phyloP scores from a whole-genome alignment of 1,140 invertebrate species.

The Metopolophium dirhodum region DNA sequence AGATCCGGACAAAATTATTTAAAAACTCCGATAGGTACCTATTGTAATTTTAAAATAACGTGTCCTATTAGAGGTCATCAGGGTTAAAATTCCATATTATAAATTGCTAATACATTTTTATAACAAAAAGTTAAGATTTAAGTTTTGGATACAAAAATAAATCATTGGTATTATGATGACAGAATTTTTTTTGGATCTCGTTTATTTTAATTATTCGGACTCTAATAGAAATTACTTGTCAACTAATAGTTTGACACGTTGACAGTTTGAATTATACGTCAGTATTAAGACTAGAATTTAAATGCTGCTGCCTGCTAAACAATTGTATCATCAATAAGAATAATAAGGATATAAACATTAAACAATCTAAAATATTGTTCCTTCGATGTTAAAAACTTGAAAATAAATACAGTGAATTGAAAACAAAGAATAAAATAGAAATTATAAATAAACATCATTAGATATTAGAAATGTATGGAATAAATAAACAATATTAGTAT shows the following conservation, averaged over 20 bases:
- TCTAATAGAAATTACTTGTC: background rate
- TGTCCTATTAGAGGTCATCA: fast-evolving
- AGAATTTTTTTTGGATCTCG: background rate
- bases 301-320: background rate
- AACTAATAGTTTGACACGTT: background rate
- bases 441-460: background rate
- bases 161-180: background rate
- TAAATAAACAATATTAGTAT: background rate
- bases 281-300: background rate
- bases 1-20: too few relatives aligned
- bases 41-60: background rate
- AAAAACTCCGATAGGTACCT: background rate
- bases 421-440: background rate
- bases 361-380: background rate
- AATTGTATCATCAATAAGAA: background rate
- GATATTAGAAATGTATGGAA: background rate
- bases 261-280: too few relatives aligned
- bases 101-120: background rate
- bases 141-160: background rate
- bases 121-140: background rate
- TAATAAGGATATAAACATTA: background rate
- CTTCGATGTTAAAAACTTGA: background rate
- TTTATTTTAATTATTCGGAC: background rate
- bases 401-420: background rate
- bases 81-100: background rate